Conservation (phyloP, 2,113 vertebrate genomes). For the Ochotona princeps region DNA sequence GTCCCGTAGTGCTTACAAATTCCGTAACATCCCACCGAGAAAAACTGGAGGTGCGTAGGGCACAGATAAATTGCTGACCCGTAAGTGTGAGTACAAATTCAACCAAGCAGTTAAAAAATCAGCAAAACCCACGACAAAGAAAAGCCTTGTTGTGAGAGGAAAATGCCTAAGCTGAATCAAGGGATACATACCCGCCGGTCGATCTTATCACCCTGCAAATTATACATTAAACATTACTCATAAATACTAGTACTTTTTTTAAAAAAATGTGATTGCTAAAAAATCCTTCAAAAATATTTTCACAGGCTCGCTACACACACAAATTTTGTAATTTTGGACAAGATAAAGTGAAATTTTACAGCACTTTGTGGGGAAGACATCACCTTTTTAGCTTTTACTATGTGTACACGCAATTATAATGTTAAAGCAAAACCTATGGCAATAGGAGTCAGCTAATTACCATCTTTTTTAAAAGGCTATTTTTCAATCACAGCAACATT, state of each 20-base stretch:
- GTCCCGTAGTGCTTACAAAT: conserved; percentile 69
- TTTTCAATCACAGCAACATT: neutral
- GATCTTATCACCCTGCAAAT: conserved; percentile 99
- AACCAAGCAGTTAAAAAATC: conserved; percentile 87
- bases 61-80: conserved; percentile 72
- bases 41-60: conserved; percentile 61
- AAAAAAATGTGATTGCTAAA: conserved; percentile 47
- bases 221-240: conserved; percentile 88
- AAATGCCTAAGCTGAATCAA: conserved; percentile 81
- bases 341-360: neutral
- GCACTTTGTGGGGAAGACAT: neutral
- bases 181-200: conserved; percentile 96
- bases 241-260: conserved; percentile 67
- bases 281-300: conserved; percentile 35
- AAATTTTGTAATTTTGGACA: neutral
- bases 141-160: conserved; percentile 86
- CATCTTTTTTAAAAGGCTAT: neutral
- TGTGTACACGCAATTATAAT: neutral
- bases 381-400: neutral
- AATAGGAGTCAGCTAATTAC: neutral
- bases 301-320: conserved; percentile 12
- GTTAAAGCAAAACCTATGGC: neutral
- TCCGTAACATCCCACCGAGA: conserved; percentile 61
- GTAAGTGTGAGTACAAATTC: conserved; percentile 84
- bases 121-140: conserved; percentile 84